phyloP scores from a whole-genome alignment of 2,888 invertebrate species.

The Tholera decimalis region DNA sequence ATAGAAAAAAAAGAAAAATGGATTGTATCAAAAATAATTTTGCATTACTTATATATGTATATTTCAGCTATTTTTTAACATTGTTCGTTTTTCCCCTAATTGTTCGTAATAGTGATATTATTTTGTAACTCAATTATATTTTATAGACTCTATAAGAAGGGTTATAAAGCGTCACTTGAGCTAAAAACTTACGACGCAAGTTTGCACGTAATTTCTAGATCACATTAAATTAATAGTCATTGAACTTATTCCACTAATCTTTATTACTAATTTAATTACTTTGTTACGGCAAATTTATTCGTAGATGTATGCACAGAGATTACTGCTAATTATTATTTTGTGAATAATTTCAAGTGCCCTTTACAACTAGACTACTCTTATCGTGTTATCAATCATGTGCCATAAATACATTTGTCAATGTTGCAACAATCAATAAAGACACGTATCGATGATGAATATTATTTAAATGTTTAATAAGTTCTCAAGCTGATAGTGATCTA shows the following conservation, averaged over 20 bases:
- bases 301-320: slow-evolving; percentile 43
- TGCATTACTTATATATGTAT: too few species aligned
- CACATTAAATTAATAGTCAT: slow-evolving; percentile 26
- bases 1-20: too few species aligned
- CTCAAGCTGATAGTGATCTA: slow-evolving; percentile 28
- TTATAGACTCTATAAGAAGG: background rate
- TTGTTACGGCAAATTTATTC: slow-evolving; percentile 38
- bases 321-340: slow-evolving; percentile 22
- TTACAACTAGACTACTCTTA: slow-evolving; percentile 22
- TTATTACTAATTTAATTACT: slow-evolving; percentile 42
- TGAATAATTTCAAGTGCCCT: slow-evolving; percentile 53
- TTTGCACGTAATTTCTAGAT: slow-evolving; percentile 22
- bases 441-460: background rate
- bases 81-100: too few species aligned
- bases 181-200: slow-evolving; percentile 8
- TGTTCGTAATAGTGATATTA: too few species aligned
- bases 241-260: slow-evolving; percentile 37
- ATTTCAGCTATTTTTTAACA: too few species aligned
- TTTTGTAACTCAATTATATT: slow-evolving; percentile 16
- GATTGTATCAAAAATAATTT: too few species aligned
- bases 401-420: slow-evolving; percentile 9
- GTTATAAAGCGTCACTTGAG: slow-evolving; percentile 9
- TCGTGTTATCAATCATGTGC: slow-evolving; percentile 32
- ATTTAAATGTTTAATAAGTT: slow-evolving; percentile 8
- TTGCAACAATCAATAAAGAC: slow-evolving; percentile 24